Evolutionary conservation across 2,888 invertebrate species (phyloP), one percentile per base, ranked within the genome.

Genomic region (Notocelia uddmanniana): DNA sequence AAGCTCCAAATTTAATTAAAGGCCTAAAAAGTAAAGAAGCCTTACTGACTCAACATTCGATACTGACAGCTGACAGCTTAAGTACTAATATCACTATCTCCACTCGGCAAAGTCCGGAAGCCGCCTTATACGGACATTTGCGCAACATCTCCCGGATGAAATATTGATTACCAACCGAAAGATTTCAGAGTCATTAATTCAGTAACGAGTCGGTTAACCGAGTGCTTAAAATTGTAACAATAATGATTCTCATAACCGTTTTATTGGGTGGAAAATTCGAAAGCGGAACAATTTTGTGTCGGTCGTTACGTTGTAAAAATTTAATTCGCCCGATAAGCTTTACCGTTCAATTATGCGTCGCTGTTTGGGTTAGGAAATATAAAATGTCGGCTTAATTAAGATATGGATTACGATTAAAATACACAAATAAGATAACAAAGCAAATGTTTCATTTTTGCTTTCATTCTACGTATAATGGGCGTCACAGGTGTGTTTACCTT

Each of bases 241-340:
- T 21, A 67, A 71, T 37, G 66, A 59, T 18, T 54, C 59, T 71
- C 59, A 71, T 71, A 67, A 67, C 48, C 19, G 54, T 71, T 77
- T 75, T 71, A 71, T 71, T 74, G 68, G 60, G 62, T 71, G 71
- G 76, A 70, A 75, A 76, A 75, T 74, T 68, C 62, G 74, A 74
- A 76, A 76, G 73, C 74, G 70, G 73, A 75, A 75, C 75, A 74
- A 77, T 79, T 77, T 77, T 74, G 70, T 64, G 70, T 64, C 63
- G 75, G 68, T 71, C 73, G 55, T 67, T 63, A 54, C 23, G 68
- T 74, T 74, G 75, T 74, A 70, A 75, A 64, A 72, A 70, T 76
- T 77, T 77, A 78, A 78, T 77, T 77, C 73, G 73, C 50, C 54
- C 31, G 48, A 69, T 62, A 55, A 55, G 69, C 60, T 58, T 59